Percentiles rank a stretch among this genome's conserved stretches.
Evolutionary conservation across 2,888 invertebrate species (phyloP).

Genomic region (Ochlodes sylvanus): DNA sequence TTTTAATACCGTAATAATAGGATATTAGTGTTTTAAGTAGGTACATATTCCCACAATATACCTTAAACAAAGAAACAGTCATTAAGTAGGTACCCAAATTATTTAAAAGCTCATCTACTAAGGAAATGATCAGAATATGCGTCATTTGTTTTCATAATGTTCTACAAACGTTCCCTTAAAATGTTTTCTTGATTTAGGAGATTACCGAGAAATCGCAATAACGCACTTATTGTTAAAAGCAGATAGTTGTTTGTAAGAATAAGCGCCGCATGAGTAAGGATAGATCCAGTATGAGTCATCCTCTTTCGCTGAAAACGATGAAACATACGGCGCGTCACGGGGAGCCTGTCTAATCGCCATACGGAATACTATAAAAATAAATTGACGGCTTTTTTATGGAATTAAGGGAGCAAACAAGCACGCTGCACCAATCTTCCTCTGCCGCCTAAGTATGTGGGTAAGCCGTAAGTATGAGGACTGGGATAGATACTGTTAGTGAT

Average conservation of each 20-base stretch:
- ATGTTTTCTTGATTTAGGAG: constrained; percentile 8
- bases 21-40: too few species aligned
- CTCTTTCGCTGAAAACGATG: constrained; percentile 72
- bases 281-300: constrained; percentile 61
- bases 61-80: too few species aligned
- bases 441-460: too few species aligned
- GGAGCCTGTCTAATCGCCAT: constrained; percentile 33
- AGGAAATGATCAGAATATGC: neutral
- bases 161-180: neutral
- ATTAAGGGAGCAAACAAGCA: too few species aligned
- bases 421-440: too few species aligned
- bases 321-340: constrained; percentile 51
- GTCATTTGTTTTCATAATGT: neutral
- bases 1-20: too few species aligned
- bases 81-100: neutral
- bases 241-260: constrained; percentile 29
- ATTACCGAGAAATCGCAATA: constrained; percentile 13
- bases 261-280: constrained; percentile 48
- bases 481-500: too few species aligned
- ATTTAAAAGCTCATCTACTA: neutral
- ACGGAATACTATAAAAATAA: constrained; percentile 22
- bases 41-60: too few species aligned
- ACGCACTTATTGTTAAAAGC: constrained; percentile 5
- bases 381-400: neutral
- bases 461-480: too few species aligned